Percentiles rank a stretch among this genome's conserved stretches.
Evolutionary conservation across 2,113 vertebrate genomes (phyloP).

Genomic region (Piaya cayana): DNA sequence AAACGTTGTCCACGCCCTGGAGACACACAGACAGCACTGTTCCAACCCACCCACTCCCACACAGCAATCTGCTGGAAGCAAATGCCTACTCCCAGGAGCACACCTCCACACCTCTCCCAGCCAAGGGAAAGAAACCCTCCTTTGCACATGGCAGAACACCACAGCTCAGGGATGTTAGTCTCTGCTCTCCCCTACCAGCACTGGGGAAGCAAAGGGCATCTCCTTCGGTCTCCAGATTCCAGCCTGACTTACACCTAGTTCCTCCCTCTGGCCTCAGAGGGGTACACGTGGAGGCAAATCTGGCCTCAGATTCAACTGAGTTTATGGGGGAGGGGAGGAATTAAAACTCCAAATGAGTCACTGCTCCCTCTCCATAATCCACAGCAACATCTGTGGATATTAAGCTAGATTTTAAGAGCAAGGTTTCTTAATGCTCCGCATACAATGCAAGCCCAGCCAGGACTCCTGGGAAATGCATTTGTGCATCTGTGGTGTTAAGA

Average conservation of each 20-base stretch:
- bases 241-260: neutral
- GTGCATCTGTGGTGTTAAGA: neutral
- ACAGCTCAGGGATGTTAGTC: rapidly evolving
- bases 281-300: neutral
- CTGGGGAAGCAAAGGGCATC: neutral
- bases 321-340: neutral
- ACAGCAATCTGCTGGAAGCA: neutral
- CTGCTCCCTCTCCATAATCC: neutral
- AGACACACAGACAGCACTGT: neutral
- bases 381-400: neutral
- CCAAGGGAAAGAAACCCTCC: neutral
- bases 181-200: neutral
- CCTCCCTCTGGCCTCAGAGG: neutral
- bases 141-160: neutral
- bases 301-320: neutral
- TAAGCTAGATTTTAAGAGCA: neutral
- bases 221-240: neutral
- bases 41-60: neutral
- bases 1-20: neutral
- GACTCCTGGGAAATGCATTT: neutral
- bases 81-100: neutral
- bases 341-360: conserved; percentile 15
- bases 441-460: neutral
- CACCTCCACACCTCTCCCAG: neutral
- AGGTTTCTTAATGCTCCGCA: neutral